Percentiles rank a stretch among this genome's conserved stretches.
Conservation (phyloP, 2,113 vertebrate genomes). For the Vombatus ursinus region DNA sequence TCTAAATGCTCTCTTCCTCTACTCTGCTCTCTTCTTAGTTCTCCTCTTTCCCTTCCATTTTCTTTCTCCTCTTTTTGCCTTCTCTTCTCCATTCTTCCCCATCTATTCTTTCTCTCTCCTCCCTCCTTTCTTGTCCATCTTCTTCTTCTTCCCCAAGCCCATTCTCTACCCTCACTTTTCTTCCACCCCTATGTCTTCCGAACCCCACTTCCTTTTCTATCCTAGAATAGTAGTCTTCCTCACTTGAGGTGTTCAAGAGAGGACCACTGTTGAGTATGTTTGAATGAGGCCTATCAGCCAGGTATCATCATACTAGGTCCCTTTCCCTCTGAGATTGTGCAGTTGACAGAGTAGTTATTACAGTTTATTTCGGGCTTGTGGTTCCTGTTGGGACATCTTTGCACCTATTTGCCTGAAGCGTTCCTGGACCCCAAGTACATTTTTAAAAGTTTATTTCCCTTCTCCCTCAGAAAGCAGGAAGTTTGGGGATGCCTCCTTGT, state of each 20-base stretch:
- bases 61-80: no score
- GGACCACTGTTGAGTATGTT: not conserved
- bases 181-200: not conserved
- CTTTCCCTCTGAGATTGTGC: not conserved
- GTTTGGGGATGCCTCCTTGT: not conserved
- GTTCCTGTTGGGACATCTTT: no score
- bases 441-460: not conserved
- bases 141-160: not conserved
- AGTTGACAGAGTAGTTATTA: not conserved
- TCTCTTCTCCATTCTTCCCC: not conserved
- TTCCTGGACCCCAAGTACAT: not conserved
- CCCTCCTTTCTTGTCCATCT: no score
- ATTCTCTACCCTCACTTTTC: no score
- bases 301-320: not conserved
- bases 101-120: not conserved
- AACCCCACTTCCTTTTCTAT: no score
- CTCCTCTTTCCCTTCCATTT: not conserved
- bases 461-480: not conserved
- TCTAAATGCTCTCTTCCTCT: not conserved
- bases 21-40: not conserved
- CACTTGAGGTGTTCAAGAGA: not conserved
- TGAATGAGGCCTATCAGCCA: not conserved
- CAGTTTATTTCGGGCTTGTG: not conserved
- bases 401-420: not conserved
- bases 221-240: not conserved